Percentiles rank a stretch among this genome's conserved stretches.
Evolutionary conservation across 2,797 vertebrate species (phyloP).

Genomic region (Tenualosa ilisha): DNA sequence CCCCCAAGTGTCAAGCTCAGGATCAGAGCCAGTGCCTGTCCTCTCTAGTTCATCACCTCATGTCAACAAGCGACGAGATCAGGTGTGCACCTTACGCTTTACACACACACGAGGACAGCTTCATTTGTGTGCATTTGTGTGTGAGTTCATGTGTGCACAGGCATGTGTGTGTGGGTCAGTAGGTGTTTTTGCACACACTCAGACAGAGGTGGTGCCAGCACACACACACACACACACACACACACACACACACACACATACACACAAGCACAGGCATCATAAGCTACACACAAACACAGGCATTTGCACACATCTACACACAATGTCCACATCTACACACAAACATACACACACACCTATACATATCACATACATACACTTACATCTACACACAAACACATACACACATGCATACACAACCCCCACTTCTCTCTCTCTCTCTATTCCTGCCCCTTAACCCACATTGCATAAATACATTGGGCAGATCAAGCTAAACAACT

Average conservation of each 20-base stretch:
- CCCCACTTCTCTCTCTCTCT: neutral
- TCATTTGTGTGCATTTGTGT: neutral
- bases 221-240: neutral
- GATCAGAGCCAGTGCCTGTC: neutral
- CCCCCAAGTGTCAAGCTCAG: neutral
- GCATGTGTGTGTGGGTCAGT: neutral
- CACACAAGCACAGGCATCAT: neutral
- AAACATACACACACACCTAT: neutral
- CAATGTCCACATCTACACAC: neutral
- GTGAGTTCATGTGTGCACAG: neutral
- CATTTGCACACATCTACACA: neutral
- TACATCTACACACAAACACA: neutral
- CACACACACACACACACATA: neutral
- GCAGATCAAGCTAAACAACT: constrained; percentile 29
- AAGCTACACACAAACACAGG: neutral
- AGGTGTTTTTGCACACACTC: neutral
- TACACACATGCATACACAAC: neutral
- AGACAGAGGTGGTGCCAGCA: neutral
- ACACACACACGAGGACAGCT: neutral
- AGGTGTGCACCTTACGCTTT: neutral
- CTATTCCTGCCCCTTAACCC: neutral
- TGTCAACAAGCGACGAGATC: neutral
- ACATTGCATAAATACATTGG: constrained; percentile 16
- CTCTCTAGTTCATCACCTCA: neutral
- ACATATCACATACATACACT: neutral